Conservation (phyloP, 2,888 invertebrate species). For the Chalcosyrphus nemorum region DNA sequence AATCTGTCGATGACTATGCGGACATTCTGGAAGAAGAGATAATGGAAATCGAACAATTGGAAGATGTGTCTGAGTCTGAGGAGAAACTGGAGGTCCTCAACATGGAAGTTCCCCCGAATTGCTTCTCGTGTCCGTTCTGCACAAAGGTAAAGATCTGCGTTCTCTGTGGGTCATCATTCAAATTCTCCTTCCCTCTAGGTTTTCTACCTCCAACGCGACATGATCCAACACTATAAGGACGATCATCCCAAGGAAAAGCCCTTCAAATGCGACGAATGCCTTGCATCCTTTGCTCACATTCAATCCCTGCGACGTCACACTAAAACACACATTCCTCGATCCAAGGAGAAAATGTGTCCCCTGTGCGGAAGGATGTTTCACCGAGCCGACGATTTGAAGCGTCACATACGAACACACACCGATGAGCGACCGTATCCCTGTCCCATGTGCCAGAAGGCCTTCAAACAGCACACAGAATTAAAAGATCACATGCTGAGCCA, state of each 20-base stretch:
- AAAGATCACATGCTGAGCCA: slow-evolving; percentile 64
- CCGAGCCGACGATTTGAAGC: slow-evolving; percentile 74
- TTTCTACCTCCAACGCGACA: slow-evolving; percentile 39
- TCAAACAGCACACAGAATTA: slow-evolving; percentile 74
- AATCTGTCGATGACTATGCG: background rate
- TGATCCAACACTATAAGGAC: slow-evolving; percentile 45
- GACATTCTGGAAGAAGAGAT: background rate
- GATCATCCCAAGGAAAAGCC: slow-evolving; percentile 50
- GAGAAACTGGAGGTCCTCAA: background rate
- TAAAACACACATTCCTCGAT: slow-evolving; percentile 75
- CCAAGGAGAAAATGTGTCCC: slow-evolving; percentile 74
- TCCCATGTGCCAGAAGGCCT: slow-evolving; percentile 75
- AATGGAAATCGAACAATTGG: slow-evolving; percentile 31
- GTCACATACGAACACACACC: slow-evolving; percentile 76
- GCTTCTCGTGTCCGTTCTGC: slow-evolving; percentile 29
- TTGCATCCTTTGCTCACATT: slow-evolving; percentile 29
- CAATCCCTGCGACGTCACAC: slow-evolving; percentile 61
- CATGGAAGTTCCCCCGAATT: background rate
- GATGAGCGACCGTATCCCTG: slow-evolving; percentile 76
- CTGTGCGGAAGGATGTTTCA: slow-evolving; percentile 75
- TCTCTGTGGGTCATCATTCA: too few species aligned
- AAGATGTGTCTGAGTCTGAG: slow-evolving; percentile 4
- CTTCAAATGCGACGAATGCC: slow-evolving; percentile 41
- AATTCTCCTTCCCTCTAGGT: slow-evolving; percentile 8
- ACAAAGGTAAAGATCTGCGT: slow-evolving; percentile 9